Conservation (phyloP, 1,140 invertebrate genomes). For the Caenorhabditis remanei region DNA sequence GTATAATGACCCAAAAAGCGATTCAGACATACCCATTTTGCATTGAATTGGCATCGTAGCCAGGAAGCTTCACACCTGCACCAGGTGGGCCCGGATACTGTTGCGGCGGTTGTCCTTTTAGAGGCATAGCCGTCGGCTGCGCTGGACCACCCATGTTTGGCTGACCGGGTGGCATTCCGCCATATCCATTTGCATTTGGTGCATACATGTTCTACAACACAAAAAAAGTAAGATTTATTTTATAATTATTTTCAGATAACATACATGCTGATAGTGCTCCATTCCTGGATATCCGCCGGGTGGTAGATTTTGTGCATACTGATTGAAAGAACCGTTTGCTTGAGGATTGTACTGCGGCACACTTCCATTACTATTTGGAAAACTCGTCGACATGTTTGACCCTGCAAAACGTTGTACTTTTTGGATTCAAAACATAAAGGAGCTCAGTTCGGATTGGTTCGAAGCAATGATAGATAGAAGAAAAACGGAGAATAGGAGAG, state of each 20-base stretch:
- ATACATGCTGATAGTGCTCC: constrained; percentile 3
- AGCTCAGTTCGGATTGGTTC: constrained; percentile 36
- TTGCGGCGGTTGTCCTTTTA: not conserved
- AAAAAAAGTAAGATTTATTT: too few relatives aligned
- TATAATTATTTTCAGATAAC: not conserved
- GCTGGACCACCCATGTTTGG: constrained; percentile 21
- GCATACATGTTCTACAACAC: constrained; percentile 34
- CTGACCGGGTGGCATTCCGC: constrained; percentile 6
- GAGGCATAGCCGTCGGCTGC: not conserved
- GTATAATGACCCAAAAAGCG: not conserved
- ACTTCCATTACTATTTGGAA: constrained; percentile 38
- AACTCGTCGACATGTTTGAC: constrained; percentile 45
- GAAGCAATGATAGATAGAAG: not conserved
- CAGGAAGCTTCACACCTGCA: not conserved
- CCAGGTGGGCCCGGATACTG: not conserved
- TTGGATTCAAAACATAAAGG: too few relatives aligned
- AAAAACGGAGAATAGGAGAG: not conserved
- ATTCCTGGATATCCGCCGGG: not conserved
- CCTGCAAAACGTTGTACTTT: not conserved
- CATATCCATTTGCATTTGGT: not conserved
- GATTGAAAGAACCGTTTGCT: constrained; percentile 42
- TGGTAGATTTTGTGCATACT: not conserved
- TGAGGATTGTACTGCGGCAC: constrained; percentile 30
- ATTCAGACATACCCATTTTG: not conserved
- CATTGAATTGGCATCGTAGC: constrained; percentile 25